Percentiles rank a stretch among this genome's conserved stretches.
phyloP scores from a whole-genome alignment of 2,113 vertebrate species.

The Coracopsis vasa region DNA sequence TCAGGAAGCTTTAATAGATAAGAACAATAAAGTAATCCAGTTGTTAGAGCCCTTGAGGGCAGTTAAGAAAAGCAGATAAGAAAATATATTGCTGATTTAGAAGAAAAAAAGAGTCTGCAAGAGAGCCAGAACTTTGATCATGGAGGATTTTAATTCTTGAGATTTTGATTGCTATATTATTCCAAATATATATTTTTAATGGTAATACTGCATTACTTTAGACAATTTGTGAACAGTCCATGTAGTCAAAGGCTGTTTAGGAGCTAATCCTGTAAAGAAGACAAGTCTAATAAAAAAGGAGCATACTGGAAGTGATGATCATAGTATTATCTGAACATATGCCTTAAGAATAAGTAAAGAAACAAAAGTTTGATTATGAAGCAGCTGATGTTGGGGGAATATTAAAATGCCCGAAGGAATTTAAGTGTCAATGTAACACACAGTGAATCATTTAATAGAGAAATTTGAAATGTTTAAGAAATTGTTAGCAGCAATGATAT shows the following conservation, averaged over 20 bases:
- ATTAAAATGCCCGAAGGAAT: not conserved
- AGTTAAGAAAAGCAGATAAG: slow-evolving; percentile 32
- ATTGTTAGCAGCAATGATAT: not conserved
- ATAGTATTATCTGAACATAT: not conserved
- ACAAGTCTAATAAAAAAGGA: not conserved
- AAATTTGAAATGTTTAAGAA: slow-evolving; percentile 29
- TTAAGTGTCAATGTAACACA: not conserved
- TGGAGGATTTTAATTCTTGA: slow-evolving; percentile 36
- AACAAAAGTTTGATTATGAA: not conserved
- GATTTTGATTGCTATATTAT: not conserved
- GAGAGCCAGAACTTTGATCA: slow-evolving; percentile 28
- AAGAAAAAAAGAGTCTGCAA: not conserved
- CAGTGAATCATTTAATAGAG: not conserved
- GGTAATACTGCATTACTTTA: not conserved
- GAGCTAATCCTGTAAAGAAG: not conserved
- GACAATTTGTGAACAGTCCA: not conserved
- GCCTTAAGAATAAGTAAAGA: not conserved
- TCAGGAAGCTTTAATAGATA: slow-evolving; percentile 9
- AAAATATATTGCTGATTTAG: slow-evolving; percentile 35
- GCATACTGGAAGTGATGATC: not conserved
- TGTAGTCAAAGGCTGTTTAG: not conserved
- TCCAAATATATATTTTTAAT: not conserved
- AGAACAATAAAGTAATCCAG: slow-evolving; percentile 3
- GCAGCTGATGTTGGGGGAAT: not conserved
- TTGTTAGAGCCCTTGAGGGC: not conserved